phyloP scores from a whole-genome alignment of 2,797 vertebrate species.

The Lagocephalus sceleratus region DNA sequence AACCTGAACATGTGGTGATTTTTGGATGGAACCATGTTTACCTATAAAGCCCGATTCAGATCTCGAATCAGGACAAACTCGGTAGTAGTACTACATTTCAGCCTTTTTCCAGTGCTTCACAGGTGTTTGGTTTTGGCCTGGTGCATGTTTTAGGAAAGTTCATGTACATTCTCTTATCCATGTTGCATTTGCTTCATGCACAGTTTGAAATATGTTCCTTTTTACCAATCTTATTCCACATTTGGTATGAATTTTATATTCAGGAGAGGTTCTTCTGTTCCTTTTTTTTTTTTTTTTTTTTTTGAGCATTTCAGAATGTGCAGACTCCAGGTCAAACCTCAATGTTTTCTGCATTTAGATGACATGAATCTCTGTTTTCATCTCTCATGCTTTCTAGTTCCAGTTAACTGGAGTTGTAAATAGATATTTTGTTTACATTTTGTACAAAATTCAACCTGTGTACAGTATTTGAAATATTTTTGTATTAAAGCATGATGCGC shows the following conservation, averaged over 20 bases:
- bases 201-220: slow-evolving; percentile 18
- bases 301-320: slow-evolving; percentile 25
- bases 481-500: slow-evolving; percentile 54
- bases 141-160: slow-evolving; percentile 25
- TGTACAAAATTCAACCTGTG: slow-evolving; percentile 57
- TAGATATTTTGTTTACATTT: slow-evolving; percentile 48
- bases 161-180: slow-evolving; percentile 7
- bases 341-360: slow-evolving; percentile 11
- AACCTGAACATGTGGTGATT: slow-evolving; percentile 12
- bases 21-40: slow-evolving; percentile 31
- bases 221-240: slow-evolving; percentile 10
- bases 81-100: slow-evolving; percentile 28
- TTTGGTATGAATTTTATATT: slow-evolving; percentile 17
- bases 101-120: slow-evolving; percentile 17
- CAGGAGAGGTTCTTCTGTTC: slow-evolving; percentile 10
- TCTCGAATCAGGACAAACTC: slow-evolving; percentile 10
- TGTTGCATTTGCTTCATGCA: slow-evolving; percentile 19
- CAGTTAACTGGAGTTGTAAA: slow-evolving; percentile 50
- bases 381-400: slow-evolving; percentile 6
- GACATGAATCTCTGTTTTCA: slow-evolving; percentile 1
- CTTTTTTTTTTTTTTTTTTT: slow-evolving; percentile 3
- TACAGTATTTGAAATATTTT: slow-evolving; percentile 68
- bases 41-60: slow-evolving; percentile 1
- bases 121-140: slow-evolving; percentile 18
- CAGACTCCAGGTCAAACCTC: slow-evolving; percentile 13